Base-by-base conservation (phyloP, 2,113 vertebrate species). In the Geothlypis trichas region DNA sequence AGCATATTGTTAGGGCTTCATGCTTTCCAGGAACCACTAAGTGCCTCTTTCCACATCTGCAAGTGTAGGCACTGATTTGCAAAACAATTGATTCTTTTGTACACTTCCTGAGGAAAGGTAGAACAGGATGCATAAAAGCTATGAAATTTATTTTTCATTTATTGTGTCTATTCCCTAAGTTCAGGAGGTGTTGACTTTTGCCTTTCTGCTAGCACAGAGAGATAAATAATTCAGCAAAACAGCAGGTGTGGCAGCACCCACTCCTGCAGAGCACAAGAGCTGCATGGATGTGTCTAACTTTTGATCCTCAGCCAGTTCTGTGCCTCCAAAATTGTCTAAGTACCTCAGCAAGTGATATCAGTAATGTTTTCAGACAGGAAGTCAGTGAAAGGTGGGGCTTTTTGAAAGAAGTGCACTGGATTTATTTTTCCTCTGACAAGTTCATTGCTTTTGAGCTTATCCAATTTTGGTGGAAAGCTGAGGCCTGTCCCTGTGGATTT, bases 371-470 rank as follows among this genome's bases (percentile, higher is more conserved):
- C 75, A 80, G 75, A 55, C 82, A 84, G 67, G n/a, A 85, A 80
- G 75, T 41, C 90, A 77, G 52, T 20, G 14, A 75, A 91, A 57
- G 30, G 33, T 9, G 5, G 11, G 19, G 33, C 42, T 52, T 65
- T 89, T 66, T 83, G 28, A 88, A 80, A 83, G n/a, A 28, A 83
- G 20, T 2, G 7, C 18, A 27, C 21, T 39, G 54, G 31, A 77
- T 93, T 94, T 90, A 86, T 85, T 94, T 92, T 86, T 69, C 55
- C 42, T 90, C 75, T 94, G 94, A 92, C 63, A 90, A 92, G 42
- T 88, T 93, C 55, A 51, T 72, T 90, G 63, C 72, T 92, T 95
- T 93, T 0, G 4, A 88, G 67, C 67, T 92, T 92, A 74, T 73
- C 67, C 79, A 74, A 2, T 93, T 93, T 80, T 73, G 30, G 88